Evolutionary conservation across 2,888 invertebrate genomes (phyloP).

Genomic region (Mimachlamys varia): DNA sequence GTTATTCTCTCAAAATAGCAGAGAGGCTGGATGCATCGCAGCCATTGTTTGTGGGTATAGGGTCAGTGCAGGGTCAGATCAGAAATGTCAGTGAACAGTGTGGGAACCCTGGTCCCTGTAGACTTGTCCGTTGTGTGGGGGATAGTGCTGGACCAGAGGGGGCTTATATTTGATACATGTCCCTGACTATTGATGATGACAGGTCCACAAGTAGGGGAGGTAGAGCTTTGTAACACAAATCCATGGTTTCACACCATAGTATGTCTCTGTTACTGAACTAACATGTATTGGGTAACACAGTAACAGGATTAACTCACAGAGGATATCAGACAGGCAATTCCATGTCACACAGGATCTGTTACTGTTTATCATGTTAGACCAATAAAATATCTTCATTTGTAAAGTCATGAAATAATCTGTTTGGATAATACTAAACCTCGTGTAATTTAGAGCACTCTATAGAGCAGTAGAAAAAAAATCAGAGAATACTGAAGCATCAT

Average conservation of each 20-base stretch:
- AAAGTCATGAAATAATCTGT: too few relatives aligned
- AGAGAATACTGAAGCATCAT: too few relatives aligned
- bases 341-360: too few relatives aligned
- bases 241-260: background rate
- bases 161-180: conserved; percentile 16
- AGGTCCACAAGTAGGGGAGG: background rate
- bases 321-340: too few relatives aligned
- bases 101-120: background rate
- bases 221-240: background rate
- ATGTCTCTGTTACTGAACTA: background rate
- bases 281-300: too few relatives aligned
- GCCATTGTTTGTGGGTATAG: conserved; percentile 27
- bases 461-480: too few relatives aligned
- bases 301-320: too few relatives aligned
- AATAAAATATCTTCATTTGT: too few relatives aligned
- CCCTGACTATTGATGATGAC: background rate
- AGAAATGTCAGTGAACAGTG: background rate
- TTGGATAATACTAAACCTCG: too few relatives aligned
- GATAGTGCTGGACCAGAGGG: background rate
- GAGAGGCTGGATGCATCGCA: conserved; percentile 27
- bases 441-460: too few relatives aligned
- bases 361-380: too few relatives aligned
- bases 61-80: conserved; percentile 3
- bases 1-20: background rate
- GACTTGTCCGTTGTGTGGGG: background rate